A percentile compares a stretch with the other conserved stretches of the same genome.
These are phyloP conservation scores for Dicaeum eximium DNA, from an alignment of 2,113 vertebrate genomes.

Conservation along the genomic window DNA sequence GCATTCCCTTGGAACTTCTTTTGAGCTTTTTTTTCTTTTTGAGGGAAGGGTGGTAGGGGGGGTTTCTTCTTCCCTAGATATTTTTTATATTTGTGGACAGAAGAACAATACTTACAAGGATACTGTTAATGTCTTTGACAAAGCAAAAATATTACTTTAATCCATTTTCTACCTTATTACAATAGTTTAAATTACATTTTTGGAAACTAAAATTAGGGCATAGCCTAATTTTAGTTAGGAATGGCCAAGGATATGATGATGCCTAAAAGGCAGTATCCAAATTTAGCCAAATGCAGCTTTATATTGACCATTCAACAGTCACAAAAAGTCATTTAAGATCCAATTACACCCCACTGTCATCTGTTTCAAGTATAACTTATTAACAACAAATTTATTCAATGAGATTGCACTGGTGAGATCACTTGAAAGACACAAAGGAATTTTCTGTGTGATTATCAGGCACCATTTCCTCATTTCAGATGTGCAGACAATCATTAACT, in stretches of 20 bases:
- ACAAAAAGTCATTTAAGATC: not conserved
- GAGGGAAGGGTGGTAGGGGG: not conserved
- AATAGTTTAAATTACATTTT: not conserved
- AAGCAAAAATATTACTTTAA: not conserved
- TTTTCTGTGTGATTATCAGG: not conserved
- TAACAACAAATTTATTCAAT: not conserved
- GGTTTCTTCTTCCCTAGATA: not conserved
- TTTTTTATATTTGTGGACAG: constrained; percentile 44
- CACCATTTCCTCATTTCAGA: not conserved
- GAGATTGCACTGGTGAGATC: not conserved
- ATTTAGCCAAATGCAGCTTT: not conserved
- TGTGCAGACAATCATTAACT: not conserved
- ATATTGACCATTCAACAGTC: not conserved
- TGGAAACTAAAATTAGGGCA: not conserved
- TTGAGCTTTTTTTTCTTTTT: not conserved
- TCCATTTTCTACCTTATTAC: not conserved
- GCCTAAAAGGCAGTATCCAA: not conserved
- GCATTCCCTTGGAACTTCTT: not conserved
- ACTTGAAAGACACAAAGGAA: not conserved
- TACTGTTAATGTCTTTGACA: not conserved
- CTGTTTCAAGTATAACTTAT: not conserved
- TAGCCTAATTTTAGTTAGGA: not conserved
- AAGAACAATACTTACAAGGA: constrained; percentile 59
- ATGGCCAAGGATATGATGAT: not conserved
- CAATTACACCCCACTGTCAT: not conserved